Evolutionary conservation across 2,797 vertebrate species (phyloP), one percentile per base, ranked within the genome.

Genomic region (Rhynchotus rufescens): DNA sequence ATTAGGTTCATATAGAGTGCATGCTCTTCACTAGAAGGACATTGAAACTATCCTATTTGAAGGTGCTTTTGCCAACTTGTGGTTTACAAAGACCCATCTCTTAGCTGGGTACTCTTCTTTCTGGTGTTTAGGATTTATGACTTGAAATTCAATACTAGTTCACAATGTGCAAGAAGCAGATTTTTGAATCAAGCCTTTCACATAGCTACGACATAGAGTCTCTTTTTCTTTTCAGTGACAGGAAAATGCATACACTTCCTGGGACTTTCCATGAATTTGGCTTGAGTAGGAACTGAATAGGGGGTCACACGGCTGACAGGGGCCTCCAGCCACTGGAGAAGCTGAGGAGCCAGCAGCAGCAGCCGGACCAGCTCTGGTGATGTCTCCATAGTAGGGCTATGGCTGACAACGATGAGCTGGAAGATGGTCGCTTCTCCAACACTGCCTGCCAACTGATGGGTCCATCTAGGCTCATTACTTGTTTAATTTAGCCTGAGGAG

Each of bases 361-460:
- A 52, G 17, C 25, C 7, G 12, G 15, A 45, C 15, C 5, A 47
- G 44, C n/a, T 49, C 32, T 68, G 32, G 15, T 67, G 65, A 45
- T 25, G 8, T 8, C 15, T 34, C 45, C 34, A 38, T 16, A 15
- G 34, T 15, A 7, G 6, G 22, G 30, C 6, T 44, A 40, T 40
- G 40, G 34, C 34, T 23, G 1, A 2, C 1, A 2, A 0, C 0
- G 23, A 12, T 30, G 45, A 66, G 28, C 9, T 4, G 5, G 22
- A 16, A 36, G 7, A 57, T 6, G 15, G 5, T 16, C 36, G 8
- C 15, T 64, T 19, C 19, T 16, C 74, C 36, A 65, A 25, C 5
- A 0, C 7, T 54, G 6, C 2, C 19, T 54, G 25, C 21, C 2
- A 2, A 8, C 36, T 12, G 10, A 32, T 45, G n/a, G 8, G 36